A percentile compares a stretch with the other conserved stretches of the same genome.
phyloP scores from a whole-genome alignment of 2,113 vertebrate genomes.

The Dermatemys mawii region DNA sequence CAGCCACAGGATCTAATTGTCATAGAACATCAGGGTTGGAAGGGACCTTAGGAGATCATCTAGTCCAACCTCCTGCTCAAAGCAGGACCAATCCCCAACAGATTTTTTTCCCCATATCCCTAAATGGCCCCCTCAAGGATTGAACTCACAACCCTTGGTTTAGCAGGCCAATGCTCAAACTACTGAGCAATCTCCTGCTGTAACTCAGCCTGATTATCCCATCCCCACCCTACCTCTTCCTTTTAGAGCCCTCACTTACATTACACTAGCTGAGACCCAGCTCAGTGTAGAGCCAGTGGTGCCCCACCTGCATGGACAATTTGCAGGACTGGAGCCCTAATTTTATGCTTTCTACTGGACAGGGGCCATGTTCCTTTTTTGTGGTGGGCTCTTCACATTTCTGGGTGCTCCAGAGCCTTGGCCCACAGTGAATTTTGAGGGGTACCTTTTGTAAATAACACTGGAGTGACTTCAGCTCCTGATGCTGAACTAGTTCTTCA shows the following conservation, averaged over 20 bases:
- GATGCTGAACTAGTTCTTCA: slow-evolving; percentile 67
- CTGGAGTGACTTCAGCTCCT: slow-evolving; percentile 37
- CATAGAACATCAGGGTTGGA: no score
- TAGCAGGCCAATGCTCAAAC: no score
- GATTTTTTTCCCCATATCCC: no score
- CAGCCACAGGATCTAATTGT: background rate
- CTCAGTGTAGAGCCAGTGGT: background rate
- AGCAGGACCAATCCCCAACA: no score
- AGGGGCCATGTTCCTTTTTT: background rate
- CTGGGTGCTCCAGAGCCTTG: accelerated
- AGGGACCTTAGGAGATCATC: no score
- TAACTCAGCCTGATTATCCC: background rate
- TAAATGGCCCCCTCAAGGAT: no score
- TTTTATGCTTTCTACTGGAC: no score
- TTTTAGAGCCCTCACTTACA: background rate
- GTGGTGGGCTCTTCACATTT: background rate
- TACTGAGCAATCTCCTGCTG: no score
- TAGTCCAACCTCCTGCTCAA: no score
- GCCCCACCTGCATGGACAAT: background rate
- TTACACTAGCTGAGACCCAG: background rate
- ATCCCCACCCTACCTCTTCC: background rate
- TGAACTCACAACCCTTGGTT: no score
- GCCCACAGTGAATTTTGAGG: background rate
- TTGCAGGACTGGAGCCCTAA: background rate
- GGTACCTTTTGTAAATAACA: slow-evolving; percentile 76